These are phyloP conservation scores for Lophotriccus pileatus DNA, from an alignment of 2,797 vertebrate genomes.

Conservation along the genomic window DNA sequence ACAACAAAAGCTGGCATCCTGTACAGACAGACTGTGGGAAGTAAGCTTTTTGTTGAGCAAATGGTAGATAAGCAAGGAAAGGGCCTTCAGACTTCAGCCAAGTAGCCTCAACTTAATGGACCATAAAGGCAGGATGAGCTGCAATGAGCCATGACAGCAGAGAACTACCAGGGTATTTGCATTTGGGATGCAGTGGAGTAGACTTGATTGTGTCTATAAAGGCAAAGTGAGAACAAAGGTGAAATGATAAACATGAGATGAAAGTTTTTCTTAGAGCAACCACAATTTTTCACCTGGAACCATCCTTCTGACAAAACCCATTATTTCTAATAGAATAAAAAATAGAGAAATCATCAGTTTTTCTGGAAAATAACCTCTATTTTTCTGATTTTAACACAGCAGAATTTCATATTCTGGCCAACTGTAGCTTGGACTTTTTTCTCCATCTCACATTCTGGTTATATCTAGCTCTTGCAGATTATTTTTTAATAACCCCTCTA, in stretches of 20 bases:
- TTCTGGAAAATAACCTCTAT: neutral
- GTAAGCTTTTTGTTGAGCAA: neutral
- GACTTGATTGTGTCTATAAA: neutral
- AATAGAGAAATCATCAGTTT: neutral
- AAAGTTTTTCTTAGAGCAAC: neutral
- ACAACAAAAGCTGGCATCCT: neutral
- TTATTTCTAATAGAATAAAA: neutral
- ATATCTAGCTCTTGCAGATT: neutral
- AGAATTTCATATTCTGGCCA: neutral
- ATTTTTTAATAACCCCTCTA: neutral
- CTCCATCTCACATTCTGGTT: neutral
- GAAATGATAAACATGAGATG: neutral
- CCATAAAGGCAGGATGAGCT: neutral
- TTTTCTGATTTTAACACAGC: neutral
- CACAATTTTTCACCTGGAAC: neutral
- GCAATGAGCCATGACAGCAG: neutral
- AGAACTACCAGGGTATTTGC: neutral
- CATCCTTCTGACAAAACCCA: neutral
- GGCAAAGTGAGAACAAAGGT: neutral
- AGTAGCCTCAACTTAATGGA: neutral
- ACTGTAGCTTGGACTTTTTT: neutral
- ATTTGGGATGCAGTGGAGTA: neutral
- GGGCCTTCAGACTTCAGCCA: neutral
- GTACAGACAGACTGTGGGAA: neutral
- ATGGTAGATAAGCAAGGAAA: neutral